Base-by-base conservation (phyloP, 1,140 invertebrate genomes). In the Diachasma alloeum region DNA sequence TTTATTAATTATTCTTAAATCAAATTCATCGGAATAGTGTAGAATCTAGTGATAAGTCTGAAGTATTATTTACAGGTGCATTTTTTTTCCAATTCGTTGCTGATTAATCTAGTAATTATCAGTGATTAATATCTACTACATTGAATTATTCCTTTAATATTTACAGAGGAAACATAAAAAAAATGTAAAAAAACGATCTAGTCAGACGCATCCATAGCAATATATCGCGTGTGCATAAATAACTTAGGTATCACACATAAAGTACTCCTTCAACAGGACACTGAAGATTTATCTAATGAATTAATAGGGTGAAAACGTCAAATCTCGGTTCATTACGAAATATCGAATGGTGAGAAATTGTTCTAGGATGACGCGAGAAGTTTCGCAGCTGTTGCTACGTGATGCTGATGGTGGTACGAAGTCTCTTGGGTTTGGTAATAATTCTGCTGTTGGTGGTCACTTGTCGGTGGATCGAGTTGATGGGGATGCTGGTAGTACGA, bases 331-430 rank as follows among this genome's bases (percentile, higher is more conserved):
- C 24, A 71, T 46, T 46, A 9, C 46, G 3, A 69, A 63, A 42
- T 13, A 17, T 46, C 46, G 70, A 74, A 42, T 22, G 56, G 68
- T 37, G 31, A 66, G 74, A 31, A 67, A 78, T 73, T 88, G 2
- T 53, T 67, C 42, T 93, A 95, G 81, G 94, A 94, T n/a, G 94
- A 94, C 2, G 94, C 94, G 91, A 95, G 93, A 71, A 95, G 88
- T 83, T 95, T 95, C 19, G 94, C 94, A 53, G 94, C 93, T 53
- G 94, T 93, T 17, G 94, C 95, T 44, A 95, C 94, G 88, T 95
- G 94, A 82, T 95, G 94, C 84, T 95, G 94, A 86, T 95, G 94
- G 86, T 95, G 93, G 87, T 95, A 95, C 0, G 89, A 84, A 2
- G 87, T 85, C 71, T 90, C 89, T 53, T 90, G 89, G 6, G 85